phyloP scores from a whole-genome alignment of 2,113 vertebrate species.

The Stigmatopora argus region DNA sequence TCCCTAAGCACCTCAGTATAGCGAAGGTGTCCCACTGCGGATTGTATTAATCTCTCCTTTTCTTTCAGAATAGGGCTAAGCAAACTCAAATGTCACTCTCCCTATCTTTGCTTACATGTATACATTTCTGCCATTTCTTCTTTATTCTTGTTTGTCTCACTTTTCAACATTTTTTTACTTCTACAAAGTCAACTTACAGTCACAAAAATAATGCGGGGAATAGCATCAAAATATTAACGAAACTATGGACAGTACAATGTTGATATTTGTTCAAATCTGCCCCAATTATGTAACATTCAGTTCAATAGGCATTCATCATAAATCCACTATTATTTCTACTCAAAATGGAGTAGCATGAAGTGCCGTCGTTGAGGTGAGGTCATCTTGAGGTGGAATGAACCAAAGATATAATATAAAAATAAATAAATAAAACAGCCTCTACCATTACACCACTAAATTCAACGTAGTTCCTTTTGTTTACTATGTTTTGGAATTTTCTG shows the following conservation, averaged over 20 bases:
- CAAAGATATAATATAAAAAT: slow-evolving; percentile 32
- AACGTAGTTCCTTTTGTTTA: slow-evolving; percentile 52
- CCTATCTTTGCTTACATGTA: slow-evolving; percentile 70
- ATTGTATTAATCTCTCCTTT: slow-evolving; percentile 72
- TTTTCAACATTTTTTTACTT: slow-evolving; percentile 2
- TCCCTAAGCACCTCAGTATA: slow-evolving; percentile 75
- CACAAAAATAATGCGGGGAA: background rate
- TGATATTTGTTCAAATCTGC: background rate
- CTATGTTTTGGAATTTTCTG: slow-evolving; percentile 56
- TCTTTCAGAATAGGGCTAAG: slow-evolving; percentile 69
- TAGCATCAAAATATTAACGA: background rate
- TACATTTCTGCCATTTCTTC: slow-evolving; percentile 37
- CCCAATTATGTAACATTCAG: background rate
- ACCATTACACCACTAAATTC: slow-evolving; percentile 49
- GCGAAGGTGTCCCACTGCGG: slow-evolving; percentile 65
- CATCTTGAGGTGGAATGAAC: slow-evolving; percentile 41
- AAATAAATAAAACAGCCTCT: slow-evolving; percentile 34
- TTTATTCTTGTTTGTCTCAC: slow-evolving; percentile 16
- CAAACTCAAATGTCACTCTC: slow-evolving; percentile 69
- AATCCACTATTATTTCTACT: background rate
- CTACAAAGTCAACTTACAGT: slow-evolving; percentile 3
- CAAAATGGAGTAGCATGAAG: slow-evolving; percentile 4
- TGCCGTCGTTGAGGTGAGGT: slow-evolving; percentile 19
- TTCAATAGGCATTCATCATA: background rate
- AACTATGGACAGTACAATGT: background rate